Conservation (phyloP, 2,797 vertebrate species). For the Mus spretus region DNA sequence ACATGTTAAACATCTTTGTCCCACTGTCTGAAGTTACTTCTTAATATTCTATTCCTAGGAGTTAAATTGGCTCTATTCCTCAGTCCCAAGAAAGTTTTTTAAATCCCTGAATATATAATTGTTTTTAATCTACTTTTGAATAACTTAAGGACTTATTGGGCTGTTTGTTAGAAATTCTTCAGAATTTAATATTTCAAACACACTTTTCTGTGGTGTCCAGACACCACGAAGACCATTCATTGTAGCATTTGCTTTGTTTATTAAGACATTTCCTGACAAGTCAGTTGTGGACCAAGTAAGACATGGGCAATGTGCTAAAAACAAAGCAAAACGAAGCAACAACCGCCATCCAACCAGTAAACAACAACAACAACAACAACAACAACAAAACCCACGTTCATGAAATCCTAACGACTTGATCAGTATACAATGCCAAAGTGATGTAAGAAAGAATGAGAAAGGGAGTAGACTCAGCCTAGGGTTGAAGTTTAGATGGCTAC, state of each 20-base stretch:
- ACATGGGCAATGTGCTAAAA: background rate
- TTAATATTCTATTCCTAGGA: conserved; percentile 58
- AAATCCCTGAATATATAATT: conserved; percentile 21
- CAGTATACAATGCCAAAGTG: no score
- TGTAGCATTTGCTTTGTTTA: background rate
- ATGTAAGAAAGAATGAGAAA: background rate
- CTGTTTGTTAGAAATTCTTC: conserved; percentile 55
- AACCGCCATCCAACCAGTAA: background rate
- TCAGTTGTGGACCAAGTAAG: conserved; percentile 16
- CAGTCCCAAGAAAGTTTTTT: conserved; percentile 46
- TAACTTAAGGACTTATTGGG: conserved; percentile 46
- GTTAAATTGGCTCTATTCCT: conserved; percentile 29
- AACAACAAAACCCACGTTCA: background rate
- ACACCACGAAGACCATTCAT: background rate
- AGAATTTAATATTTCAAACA: conserved; percentile 44
- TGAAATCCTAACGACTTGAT: background rate
- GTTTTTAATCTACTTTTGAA: conserved; percentile 63
- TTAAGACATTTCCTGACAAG: background rate
- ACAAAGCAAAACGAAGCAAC: background rate
- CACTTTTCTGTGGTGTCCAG: background rate
- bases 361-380: no score
- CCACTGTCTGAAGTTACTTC: conserved; percentile 44
- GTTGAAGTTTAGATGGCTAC: background rate
- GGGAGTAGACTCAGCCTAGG: background rate
- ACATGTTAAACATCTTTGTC: conserved; percentile 65